phyloP scores from a whole-genome alignment of 2,797 vertebrate genomes.

The Gobionotothen gibberifrons region DNA sequence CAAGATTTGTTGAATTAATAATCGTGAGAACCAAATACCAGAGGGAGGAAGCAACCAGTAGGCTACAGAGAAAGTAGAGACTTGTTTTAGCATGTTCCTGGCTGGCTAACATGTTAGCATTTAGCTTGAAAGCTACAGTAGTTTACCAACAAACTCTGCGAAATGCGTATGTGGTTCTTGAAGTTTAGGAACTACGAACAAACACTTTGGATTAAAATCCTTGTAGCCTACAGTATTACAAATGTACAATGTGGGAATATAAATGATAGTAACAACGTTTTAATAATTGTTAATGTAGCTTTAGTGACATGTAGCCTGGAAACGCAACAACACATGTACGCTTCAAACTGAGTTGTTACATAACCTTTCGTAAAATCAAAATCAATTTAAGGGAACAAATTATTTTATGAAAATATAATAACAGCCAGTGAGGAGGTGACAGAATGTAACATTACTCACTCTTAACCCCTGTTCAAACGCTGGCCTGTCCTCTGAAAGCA shows the following conservation, averaged over 20 bases:
- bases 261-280: background rate
- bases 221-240: background rate
- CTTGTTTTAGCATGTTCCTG: background rate
- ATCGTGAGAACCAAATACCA: too few relatives aligned
- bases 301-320: too few relatives aligned
- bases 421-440: conserved; percentile 14
- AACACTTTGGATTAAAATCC: too few relatives aligned
- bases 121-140: too few relatives aligned
- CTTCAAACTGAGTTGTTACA: background rate
- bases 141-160: too few relatives aligned
- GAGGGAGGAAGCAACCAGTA: too few relatives aligned
- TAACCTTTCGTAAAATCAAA: background rate
- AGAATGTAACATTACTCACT: conserved; percentile 32
- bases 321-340: background rate
- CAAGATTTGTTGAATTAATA: too few relatives aligned
- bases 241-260: background rate
- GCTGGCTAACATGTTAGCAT: too few relatives aligned
- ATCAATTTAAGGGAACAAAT: background rate
- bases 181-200: too few relatives aligned
- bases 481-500: conserved; percentile 47
- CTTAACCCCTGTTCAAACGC: conserved; percentile 39
- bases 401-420: conserved; percentile 10
- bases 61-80: too few relatives aligned
- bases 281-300: background rate
- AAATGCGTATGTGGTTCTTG: too few relatives aligned